Evolutionary conservation across 2,888 invertebrate species (phyloP).

Genomic region (Polietes domitor): DNA sequence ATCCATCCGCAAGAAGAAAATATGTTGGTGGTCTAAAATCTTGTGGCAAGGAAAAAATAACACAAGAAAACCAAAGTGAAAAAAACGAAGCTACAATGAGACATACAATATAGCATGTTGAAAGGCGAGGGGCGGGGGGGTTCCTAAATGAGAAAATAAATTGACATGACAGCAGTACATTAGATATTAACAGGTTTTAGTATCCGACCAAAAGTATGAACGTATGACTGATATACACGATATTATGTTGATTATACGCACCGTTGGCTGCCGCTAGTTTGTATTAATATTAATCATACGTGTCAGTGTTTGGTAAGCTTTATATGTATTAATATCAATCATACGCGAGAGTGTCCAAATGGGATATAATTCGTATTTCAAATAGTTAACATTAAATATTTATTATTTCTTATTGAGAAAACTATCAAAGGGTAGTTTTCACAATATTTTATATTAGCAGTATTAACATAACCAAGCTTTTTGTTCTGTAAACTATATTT

Average conservation of each 20-base stretch:
- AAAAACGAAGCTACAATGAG: not conserved
- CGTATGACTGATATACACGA: not conserved
- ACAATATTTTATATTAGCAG: too few relatives aligned
- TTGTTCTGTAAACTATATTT: too few relatives aligned
- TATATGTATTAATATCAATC: too few relatives aligned
- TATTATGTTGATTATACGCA: not conserved
- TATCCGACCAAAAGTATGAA: not conserved
- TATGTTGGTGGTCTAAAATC: conserved; percentile 21
- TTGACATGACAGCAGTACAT: too few relatives aligned
- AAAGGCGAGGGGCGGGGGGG: not conserved
- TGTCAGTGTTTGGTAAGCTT: not conserved
- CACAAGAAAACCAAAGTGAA: not conserved
- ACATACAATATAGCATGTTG: not conserved
- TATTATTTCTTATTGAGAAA: too few relatives aligned
- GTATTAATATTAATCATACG: not conserved
- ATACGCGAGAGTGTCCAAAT: too few relatives aligned
- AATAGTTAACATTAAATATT: too few relatives aligned
- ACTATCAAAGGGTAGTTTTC: too few relatives aligned
- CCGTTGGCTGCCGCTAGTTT: not conserved
- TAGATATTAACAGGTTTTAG: too few relatives aligned
- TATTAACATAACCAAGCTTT: too few relatives aligned
- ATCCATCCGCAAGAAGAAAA: not conserved
- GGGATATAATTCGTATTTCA: too few relatives aligned
- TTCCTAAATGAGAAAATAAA: too few relatives aligned
- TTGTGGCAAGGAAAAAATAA: conserved; percentile 14